Evolutionary conservation across 2,888 invertebrate genomes (phyloP).

Genomic region (Drosophila emarginata): DNA sequence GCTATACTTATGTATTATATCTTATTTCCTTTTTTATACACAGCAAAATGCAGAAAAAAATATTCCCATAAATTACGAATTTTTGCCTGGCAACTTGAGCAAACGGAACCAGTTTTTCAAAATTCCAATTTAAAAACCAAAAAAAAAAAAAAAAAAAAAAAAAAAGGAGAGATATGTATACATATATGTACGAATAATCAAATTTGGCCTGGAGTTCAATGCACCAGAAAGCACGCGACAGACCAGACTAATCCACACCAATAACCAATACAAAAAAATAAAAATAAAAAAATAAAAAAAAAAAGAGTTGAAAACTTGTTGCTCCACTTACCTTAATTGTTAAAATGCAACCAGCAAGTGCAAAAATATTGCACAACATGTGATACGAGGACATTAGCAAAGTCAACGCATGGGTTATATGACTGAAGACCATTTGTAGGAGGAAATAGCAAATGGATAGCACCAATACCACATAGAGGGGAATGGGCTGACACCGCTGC

Average conservation of each 20-base stretch:
- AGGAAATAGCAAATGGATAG: conserved; percentile 90
- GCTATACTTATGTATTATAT: neutral
- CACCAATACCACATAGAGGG: conserved; percentile 88
- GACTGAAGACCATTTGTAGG: conserved; percentile 92
- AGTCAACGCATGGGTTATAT: conserved; percentile 95
- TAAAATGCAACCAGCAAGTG: conserved; percentile 90
- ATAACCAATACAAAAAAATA: neutral
- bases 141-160: too few species aligned
- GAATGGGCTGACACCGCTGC: conserved; percentile 88
- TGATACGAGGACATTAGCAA: conserved; percentile 96
- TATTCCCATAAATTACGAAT: neutral
- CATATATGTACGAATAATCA: conserved; percentile 1
- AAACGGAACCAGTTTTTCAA: conserved; percentile 2
- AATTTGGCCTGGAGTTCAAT: conserved; percentile 32
- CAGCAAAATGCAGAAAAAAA: neutral
- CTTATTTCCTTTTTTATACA: neutral
- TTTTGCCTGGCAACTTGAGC: neutral
- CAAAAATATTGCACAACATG: conserved; percentile 95
- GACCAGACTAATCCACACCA: neutral
- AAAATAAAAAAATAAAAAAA: too few species aligned
- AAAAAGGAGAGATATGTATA: neutral
- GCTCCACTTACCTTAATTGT: conserved; percentile 88
- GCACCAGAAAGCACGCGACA: conserved; percentile 30
- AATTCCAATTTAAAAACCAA: neutral
- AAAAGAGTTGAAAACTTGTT: conserved; percentile 9